Evolutionary conservation across 2,888 invertebrate genomes (phyloP).

Genomic region (Lycophotia porphyrea): DNA sequence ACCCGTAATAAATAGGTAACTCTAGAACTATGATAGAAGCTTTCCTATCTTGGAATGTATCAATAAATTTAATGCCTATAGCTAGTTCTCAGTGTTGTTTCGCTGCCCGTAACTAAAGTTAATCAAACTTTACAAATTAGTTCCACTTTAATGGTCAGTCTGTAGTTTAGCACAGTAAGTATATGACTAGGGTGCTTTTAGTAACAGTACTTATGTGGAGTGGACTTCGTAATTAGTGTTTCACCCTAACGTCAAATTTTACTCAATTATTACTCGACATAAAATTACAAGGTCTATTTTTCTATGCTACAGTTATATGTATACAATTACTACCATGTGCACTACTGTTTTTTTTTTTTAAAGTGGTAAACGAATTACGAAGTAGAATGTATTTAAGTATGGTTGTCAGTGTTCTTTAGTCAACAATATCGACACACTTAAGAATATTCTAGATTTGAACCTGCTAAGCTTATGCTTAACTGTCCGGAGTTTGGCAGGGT

Average conservation of each 20-base stretch:
- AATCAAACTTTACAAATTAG: conserved; percentile 55
- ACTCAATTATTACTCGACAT: not conserved
- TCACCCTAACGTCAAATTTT: not conserved
- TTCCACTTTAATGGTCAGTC: conserved; percentile 27
- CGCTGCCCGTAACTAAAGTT: conserved; percentile 25
- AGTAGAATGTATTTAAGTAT: not conserved
- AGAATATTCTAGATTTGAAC: not conserved
- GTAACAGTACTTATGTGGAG: too few relatives aligned
- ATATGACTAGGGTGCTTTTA: conserved; percentile 15
- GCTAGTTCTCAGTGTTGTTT: not conserved
- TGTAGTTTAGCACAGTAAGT: not conserved
- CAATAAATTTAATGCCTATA: conserved; percentile 18
- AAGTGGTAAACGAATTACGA: not conserved
- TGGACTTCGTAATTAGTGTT: not conserved
- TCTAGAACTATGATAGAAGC: not conserved
- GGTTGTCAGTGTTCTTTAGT: not conserved
- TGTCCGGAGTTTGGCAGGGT: not conserved
- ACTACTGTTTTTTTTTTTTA: not conserved
- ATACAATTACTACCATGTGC: not conserved
- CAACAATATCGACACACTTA: not conserved
- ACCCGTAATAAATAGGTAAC: conserved; percentile 11
- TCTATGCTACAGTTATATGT: not conserved
- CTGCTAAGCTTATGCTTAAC: not conserved
- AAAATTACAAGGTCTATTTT: not conserved
- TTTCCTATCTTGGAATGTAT: conserved; percentile 3